Evolutionary conservation across 2,113 vertebrate species (phyloP), one percentile per base, ranked within the genome.

Genomic region (Zingel zingel): DNA sequence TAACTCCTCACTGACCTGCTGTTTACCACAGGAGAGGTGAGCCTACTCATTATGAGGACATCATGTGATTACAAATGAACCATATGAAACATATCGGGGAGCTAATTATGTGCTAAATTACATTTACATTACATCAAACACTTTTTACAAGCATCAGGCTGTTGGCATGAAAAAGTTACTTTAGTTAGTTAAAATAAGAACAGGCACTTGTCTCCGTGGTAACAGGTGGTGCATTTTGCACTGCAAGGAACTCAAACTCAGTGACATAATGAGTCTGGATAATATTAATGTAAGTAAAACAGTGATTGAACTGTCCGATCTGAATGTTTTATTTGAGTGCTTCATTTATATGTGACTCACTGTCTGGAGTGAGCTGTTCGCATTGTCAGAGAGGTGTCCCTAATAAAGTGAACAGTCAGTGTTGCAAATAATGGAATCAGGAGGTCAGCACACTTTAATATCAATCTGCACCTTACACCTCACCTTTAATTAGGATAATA

Each of bases 31-130:
- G 36, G 14, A 30, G 36, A 58, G 7, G 5, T 16, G 9, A 56
- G 15, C 15, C 50, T 36, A 23, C 27, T 43, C 39, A 43, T 43
- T 53, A 36, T 33, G 54, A 50, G 15, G 51, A 73, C 23, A 65
- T 39, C 19, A 16, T 77, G 16, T 57, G 19, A 12, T 45, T 33
- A 7, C 5, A 10, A 45, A 4, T 61, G 19, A 19, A n/a, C 13
- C 5, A 54, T 15, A 33, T 66, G 51, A 54, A 73, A 39, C 64
- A 80, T 51, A 65, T 43, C 66, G 23, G 43, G n/a, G 9, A 18
- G 43, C 36, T 39, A 56, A 11, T 43, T 53, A 11, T 67, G 16
- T 68, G 27, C 6, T 36, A 54, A 19, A 21, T 21, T 54, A 10
- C 16, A 7, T 53, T n/a, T 43, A 11, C 39, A 39, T 39, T 39